phyloP scores from a whole-genome alignment of 2,888 invertebrate genomes.

The Schrankia costaestrigalis region DNA sequence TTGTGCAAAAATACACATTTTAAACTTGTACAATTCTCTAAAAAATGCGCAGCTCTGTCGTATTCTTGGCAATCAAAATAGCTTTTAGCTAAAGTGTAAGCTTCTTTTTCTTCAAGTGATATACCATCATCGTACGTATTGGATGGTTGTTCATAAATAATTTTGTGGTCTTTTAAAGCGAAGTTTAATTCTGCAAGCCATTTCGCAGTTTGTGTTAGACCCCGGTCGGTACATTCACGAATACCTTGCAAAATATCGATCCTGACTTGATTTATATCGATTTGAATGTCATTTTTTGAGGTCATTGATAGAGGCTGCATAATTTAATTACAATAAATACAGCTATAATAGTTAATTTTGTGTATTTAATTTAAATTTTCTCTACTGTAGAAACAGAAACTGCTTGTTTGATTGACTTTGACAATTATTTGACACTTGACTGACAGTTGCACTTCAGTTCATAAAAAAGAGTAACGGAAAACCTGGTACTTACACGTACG shows the following conservation, averaged over 20 bases:
- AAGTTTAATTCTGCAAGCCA: conserved; percentile 94
- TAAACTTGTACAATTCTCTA: conserved; percentile 84
- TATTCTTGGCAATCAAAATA: conserved; percentile 96
- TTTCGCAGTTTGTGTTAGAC: conserved; percentile 90
- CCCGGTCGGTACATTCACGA: conserved; percentile 88
- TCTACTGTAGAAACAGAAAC: no score
- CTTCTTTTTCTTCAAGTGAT: conserved; percentile 83
- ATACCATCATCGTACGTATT: conserved; percentile 63
- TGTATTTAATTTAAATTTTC: no score
- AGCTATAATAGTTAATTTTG: background rate
- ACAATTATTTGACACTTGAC: no score
- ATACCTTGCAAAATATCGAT: conserved; percentile 66
- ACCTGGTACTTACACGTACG: no score
- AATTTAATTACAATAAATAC: conserved; percentile 3
- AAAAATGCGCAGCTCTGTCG: conserved; percentile 91
- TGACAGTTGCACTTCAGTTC: no score
- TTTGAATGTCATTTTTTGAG: conserved; percentile 62
- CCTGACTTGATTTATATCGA: conserved; percentile 68
- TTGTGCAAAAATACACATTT: conserved; percentile 91
- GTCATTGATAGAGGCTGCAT: conserved; percentile 60
- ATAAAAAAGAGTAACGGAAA: no score
- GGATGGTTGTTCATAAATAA: conserved; percentile 74
- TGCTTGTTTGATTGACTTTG: no score
- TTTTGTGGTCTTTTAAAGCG: conserved; percentile 85
- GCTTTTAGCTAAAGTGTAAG: conserved; percentile 89